Conservation (phyloP, 2,888 invertebrate species). For the Tetragnatha montana region DNA sequence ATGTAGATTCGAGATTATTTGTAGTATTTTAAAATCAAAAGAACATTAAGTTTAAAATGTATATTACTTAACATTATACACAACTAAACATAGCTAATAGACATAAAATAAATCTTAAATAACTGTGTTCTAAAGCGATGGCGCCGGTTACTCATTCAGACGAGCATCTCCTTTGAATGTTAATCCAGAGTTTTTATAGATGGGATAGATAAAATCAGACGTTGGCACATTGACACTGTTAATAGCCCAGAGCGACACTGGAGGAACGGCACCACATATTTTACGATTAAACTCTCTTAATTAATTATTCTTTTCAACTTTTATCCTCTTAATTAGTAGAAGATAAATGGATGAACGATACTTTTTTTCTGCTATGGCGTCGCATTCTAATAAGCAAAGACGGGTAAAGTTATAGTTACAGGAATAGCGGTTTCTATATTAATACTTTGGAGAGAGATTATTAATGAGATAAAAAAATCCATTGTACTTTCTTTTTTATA, state of each 20-base stretch:
- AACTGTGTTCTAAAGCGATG: not conserved
- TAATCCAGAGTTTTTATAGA: not conserved
- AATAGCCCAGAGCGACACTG: not conserved
- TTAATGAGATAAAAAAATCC: too few species aligned
- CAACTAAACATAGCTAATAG: not conserved
- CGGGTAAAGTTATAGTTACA: too few species aligned
- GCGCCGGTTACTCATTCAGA: not conserved
- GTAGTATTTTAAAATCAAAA: too few species aligned
- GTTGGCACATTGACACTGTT: not conserved
- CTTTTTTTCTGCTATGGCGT: too few species aligned
- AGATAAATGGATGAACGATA: too few species aligned
- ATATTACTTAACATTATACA: too few species aligned
- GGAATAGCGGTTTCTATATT: too few species aligned
- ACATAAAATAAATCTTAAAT: not conserved
- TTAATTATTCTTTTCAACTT: not conserved
- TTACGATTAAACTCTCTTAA: not conserved
- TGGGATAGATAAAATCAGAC: not conserved
- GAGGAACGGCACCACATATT: not conserved
- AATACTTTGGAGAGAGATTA: too few species aligned
- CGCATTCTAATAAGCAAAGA: too few species aligned
- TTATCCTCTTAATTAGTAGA: not conserved
- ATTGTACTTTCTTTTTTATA: too few species aligned
- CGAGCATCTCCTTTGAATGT: not conserved
- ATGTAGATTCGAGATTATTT: too few species aligned
- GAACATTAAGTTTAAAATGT: too few species aligned